Conservation (phyloP, 2,888 invertebrate species). For the Drosophila paramelanica region DNA sequence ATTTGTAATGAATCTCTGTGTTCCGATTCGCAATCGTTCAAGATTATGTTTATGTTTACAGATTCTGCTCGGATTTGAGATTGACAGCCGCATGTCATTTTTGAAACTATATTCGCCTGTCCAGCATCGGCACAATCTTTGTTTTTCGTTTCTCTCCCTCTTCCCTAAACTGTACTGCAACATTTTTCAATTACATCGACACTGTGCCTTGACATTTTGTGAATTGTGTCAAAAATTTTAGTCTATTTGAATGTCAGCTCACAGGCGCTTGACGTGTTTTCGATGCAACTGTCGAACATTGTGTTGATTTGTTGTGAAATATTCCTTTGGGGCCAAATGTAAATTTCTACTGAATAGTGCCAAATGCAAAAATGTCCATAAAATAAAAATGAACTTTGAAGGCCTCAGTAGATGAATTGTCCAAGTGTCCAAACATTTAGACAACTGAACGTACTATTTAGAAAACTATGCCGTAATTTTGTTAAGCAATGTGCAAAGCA, state of each 20-base stretch:
- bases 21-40: slow-evolving; percentile 28
- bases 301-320: slow-evolving; percentile 54
- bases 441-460: too few species aligned
- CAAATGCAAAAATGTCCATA: neutral
- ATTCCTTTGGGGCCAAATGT: slow-evolving; percentile 9
- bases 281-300: slow-evolving; percentile 45
- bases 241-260: slow-evolving; percentile 29
- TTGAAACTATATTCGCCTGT: slow-evolving; percentile 19
- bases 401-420: too few species aligned
- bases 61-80: slow-evolving; percentile 40
- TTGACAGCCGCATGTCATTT: slow-evolving; percentile 54
- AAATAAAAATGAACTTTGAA: neutral
- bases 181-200: slow-evolving; percentile 36
- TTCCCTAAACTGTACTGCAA: neutral
- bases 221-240: slow-evolving; percentile 36
- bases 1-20: slow-evolving; percentile 19
- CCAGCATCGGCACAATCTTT: slow-evolving; percentile 9
- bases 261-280: slow-evolving; percentile 12
- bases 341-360: neutral
- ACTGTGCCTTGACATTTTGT: slow-evolving; percentile 44
- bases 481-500: too few species aligned
- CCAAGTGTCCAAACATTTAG: too few species aligned
- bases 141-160: neutral
- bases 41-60: slow-evolving; percentile 59
- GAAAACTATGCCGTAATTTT: too few species aligned